These are phyloP conservation scores for Isichthys henryi DNA, from an alignment of 2,113 vertebrate species.

Conservation along the genomic window DNA sequence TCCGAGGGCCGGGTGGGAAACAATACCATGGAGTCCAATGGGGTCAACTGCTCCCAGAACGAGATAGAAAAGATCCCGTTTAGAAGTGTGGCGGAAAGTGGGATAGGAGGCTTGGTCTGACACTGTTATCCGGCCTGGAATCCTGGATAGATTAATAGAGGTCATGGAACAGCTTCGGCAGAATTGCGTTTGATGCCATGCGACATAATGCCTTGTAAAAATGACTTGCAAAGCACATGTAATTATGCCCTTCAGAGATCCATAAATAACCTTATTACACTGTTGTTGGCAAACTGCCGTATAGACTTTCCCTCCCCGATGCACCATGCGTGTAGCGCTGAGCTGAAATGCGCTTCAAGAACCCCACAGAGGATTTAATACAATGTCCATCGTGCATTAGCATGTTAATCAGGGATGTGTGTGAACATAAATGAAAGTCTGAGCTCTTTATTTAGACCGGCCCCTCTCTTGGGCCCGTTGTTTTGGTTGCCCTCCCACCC, in stretches of 20 bases:
- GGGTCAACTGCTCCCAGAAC: neutral
- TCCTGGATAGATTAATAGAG: neutral
- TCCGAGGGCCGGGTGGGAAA: neutral
- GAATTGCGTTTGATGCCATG: neutral
- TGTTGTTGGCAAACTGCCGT: neutral
- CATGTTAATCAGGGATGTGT: neutral
- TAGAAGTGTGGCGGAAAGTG: neutral
- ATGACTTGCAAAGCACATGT: neutral
- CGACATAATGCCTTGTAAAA: neutral
- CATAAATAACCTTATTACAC: neutral
- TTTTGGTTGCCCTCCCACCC: neutral
- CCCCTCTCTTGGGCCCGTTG: neutral
- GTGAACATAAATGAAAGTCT: neutral
- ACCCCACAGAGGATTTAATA: neutral
- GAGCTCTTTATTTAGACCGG: neutral
- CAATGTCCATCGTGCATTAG: neutral
- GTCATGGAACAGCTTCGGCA: neutral
- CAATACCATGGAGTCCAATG: neutral
- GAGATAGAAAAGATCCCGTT: neutral
- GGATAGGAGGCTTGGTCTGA: neutral
- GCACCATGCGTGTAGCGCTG: neutral
- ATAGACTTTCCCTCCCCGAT: neutral
- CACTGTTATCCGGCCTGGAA: neutral
- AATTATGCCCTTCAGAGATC: conserved; percentile 2
- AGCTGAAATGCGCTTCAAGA: neutral